A percentile compares a stretch with the other conserved stretches of the same genome.
phyloP scores from a whole-genome alignment of 2,113 vertebrate species.

The Plecturocebus donacophilus region DNA sequence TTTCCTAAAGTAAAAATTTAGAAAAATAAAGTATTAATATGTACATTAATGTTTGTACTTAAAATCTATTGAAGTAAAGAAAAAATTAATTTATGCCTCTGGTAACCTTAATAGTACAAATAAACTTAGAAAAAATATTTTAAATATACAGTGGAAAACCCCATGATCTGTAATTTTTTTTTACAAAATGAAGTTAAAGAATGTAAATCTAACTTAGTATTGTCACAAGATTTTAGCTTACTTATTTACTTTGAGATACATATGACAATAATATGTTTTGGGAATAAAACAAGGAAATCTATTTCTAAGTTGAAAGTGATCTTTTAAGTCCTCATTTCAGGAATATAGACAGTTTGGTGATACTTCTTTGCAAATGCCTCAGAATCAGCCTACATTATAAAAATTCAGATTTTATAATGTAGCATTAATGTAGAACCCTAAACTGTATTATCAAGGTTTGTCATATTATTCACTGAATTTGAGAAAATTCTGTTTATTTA shows the following conservation, averaged over 20 bases:
- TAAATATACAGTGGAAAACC: not conserved
- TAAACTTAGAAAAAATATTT: not conserved
- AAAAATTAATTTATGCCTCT: not conserved
- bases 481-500: not conserved
- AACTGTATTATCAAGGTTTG: not conserved
- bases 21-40: conserved; percentile 10
- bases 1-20: not conserved
- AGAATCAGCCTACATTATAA: not conserved
- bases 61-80: not conserved
- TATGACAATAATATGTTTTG: not conserved
- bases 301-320: not conserved
- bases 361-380: conserved; percentile 3
- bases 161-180: not conserved
- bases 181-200: not conserved
- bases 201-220: not conserved
- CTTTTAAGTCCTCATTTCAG: not conserved
- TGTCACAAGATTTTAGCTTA: not conserved
- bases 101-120: not conserved
- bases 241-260: not conserved
- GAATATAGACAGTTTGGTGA: not conserved
- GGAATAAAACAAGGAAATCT: not conserved
- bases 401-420: not conserved
- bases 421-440: not conserved
- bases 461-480: not conserved
- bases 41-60: not conserved